Base-by-base conservation (phyloP, 1,140 invertebrate species). In the Drosophila prosaltans region DNA sequence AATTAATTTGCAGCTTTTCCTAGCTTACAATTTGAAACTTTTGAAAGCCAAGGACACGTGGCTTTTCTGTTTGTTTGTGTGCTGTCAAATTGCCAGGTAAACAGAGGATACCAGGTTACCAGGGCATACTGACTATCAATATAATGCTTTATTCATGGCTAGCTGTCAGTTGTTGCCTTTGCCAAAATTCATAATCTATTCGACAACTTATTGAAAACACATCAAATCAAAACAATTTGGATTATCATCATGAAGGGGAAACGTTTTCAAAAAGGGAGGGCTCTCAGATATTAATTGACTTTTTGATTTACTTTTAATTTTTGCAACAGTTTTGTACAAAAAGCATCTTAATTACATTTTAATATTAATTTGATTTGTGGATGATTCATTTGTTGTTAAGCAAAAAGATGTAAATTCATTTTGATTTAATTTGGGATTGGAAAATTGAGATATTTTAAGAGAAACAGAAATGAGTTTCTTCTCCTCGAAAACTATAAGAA, bases 171-270 rank as follows among this genome's bases (percentile, higher is more conserved):
- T 54, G 62, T 45, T 6, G 24, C 26, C 51, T 66, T 65, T 48
- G 43, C 71, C 16, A 16, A 83, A 88, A 86, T 67, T 71, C 59
- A 64, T 77, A 78, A 78, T 80, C 83, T 66, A 86, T 88, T 80
- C 28, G 73, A 32, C 67, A 72, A 81, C 57, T 74, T 74, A 72
- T 36, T 65, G 64, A 76, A 72, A 88, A 21, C 6, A 5, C 80
- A 88, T 77, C 65, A 72, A 78, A 36, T 7, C 3, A 7, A 30
- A 4, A 6, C 32, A 36, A 7, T 6, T 36, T 36, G 32, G 3
- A 30, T 30, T 30, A 2, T 3, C 6, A 36, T 36, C 6, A 5
- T 36, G 3, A 4, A 36, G 6, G 6, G 32, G 4, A 7, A 36
- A 6, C 6, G 6, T 36, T 36, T 36, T 36, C 1, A 7, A 36